Percentiles rank a stretch among this genome's conserved stretches.
These are phyloP conservation scores for Erinaceus europaeus DNA, from an alignment of 2,113 vertebrate genomes.

Conservation along the genomic window DNA sequence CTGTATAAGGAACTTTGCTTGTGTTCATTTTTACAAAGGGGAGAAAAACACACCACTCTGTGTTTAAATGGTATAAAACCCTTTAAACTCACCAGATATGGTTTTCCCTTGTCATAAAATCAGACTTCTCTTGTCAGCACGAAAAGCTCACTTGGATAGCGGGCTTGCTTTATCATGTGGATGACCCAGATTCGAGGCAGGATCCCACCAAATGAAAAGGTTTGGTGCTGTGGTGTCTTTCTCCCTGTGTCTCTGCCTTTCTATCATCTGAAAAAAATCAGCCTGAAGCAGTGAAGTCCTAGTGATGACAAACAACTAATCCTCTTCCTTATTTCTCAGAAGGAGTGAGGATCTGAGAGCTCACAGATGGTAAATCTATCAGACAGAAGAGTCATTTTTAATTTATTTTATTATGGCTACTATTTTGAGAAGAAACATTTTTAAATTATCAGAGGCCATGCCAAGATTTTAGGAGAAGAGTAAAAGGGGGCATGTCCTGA, in stretches of 20 bases:
- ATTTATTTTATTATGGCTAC: too few species aligned
- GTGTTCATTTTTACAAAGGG: background rate
- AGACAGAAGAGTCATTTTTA: background rate
- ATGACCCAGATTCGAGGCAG: too few species aligned
- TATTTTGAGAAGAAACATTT: background rate
- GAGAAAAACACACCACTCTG: background rate
- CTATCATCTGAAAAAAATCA: too few species aligned
- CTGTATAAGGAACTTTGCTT: background rate
- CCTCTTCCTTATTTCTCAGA: background rate
- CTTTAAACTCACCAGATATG: background rate
- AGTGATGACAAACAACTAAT: too few species aligned
- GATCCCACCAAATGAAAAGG: too few species aligned
- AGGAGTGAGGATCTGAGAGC: background rate
- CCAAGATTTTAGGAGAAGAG: background rate
- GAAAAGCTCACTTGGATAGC: too few species aligned
- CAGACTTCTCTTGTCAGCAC: too few species aligned
- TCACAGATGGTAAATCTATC: background rate
- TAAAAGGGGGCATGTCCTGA: background rate
- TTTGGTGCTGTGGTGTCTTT: too few species aligned
- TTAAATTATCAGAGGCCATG: background rate
- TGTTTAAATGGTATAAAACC: background rate
- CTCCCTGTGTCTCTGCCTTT: too few species aligned
- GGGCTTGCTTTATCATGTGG: too few species aligned
- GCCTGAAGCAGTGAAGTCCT: too few species aligned
- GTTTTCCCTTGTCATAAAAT: constrained; percentile 15